These are phyloP conservation scores for Laodelphax striatellus DNA, from an alignment of 1,140 invertebrate species.

Conservation along the genomic window DNA sequence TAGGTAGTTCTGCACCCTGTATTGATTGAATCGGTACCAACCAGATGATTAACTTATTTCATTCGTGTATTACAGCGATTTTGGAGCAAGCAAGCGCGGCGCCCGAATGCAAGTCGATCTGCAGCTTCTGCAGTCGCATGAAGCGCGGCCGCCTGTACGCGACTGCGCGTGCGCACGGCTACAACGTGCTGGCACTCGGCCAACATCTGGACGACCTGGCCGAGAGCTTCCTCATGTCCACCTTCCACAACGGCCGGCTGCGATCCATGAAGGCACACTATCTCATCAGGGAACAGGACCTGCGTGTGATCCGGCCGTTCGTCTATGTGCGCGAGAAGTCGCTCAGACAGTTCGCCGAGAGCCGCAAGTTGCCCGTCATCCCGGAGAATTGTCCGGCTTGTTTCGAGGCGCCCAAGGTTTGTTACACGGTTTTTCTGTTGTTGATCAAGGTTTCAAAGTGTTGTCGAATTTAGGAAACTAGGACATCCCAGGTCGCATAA, in stretches of 20 bases:
- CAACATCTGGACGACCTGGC: conserved; percentile 80
- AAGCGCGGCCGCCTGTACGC: conserved; percentile 62
- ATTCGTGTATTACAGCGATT: conserved; percentile 16
- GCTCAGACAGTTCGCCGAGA: conserved; percentile 53
- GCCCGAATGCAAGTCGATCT: conserved; percentile 42
- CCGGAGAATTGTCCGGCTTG: conserved; percentile 47
- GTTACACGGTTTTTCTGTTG: too few species aligned
- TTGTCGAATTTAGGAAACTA: too few species aligned
- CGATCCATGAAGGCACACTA: conserved; percentile 52
- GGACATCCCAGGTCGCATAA: too few species aligned
- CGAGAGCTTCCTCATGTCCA: conserved; percentile 70
- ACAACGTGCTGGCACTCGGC: conserved; percentile 75
- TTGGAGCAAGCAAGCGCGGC: conserved; percentile 30
- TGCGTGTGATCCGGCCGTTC: conserved; percentile 77
- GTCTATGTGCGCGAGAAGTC: conserved; percentile 74
- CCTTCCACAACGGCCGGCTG: conserved; percentile 65
- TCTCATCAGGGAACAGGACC: conserved; percentile 51
- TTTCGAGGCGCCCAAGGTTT: conserved; percentile 50
- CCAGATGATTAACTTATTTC: too few species aligned
- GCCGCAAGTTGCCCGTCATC: conserved; percentile 51
- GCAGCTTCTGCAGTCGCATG: conserved; percentile 55
- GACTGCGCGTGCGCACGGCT: conserved; percentile 56
- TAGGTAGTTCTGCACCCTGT: too few species aligned
- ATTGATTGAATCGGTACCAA: too few species aligned
- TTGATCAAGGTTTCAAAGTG: too few species aligned